Evolutionary conservation across 2,797 vertebrate species (phyloP), one percentile per base, ranked within the genome.

Genomic region (Pangasius larnaudii): DNA sequence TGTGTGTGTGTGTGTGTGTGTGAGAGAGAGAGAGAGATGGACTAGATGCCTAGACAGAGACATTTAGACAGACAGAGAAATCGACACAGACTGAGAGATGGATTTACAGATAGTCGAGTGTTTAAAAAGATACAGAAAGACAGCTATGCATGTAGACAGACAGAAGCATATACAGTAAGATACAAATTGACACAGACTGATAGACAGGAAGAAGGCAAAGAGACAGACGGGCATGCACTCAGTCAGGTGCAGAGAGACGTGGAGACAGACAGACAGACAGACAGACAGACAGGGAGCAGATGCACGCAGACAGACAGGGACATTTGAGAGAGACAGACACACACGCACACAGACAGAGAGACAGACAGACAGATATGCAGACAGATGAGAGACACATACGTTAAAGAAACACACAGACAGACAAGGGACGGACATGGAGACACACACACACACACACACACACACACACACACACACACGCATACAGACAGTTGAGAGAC

Each of bases 241-340:
- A 36, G 33, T 36, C 33, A 36, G 33, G 36, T 39, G 36, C 36
- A 39, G 36, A 39, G 36, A 39, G 36, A 39, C 36, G 36, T 39
- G 36, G 36, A 71, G 2, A 71, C 4, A 39, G 30, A 69, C 16
- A 36, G 1, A 19, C 30, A 36, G 67, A 36, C 14, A 18, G 16
- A 33, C 3, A 36, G 67, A 19, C n/a, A 33, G 65, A 69, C 65
- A 18, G 1, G 14, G 13, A 69, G 36, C 3, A 69, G 13, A 69
- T 9, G 18, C 1, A 18, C 1, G 2, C n/a, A 33, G 30, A 33
- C n/a, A 14, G 14, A 1, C n/a, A 67, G 2, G 3, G 0, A 14
- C 14, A 33, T 9, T 9, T 16, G 7, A 33, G 27, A 33, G 1
- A 33, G 0, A 5, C 14, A 33, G 59, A 39, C 36, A 39, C 36